Conservation (phyloP, 2,113 vertebrate genomes). For the Calypte anna region DNA sequence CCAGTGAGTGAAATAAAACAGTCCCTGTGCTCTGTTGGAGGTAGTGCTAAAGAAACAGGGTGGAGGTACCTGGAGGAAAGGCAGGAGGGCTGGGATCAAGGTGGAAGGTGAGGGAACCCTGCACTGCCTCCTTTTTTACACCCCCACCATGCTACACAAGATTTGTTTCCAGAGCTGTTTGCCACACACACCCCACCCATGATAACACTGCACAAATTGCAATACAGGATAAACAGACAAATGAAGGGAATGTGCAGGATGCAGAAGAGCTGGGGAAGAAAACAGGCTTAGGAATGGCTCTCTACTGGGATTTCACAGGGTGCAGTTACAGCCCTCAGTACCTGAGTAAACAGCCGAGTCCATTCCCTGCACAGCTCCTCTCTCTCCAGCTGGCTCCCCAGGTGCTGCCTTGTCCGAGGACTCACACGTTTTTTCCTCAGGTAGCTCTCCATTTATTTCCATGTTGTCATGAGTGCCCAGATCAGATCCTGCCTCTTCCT, state of each 20-base stretch:
- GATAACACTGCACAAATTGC: not conserved
- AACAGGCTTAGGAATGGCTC: not conserved
- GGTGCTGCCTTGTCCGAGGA: not conserved
- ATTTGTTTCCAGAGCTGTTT: not conserved
- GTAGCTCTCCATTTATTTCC: slow-evolving; percentile 24
- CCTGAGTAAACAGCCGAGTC: slow-evolving; percentile 57
- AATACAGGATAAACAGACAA: not conserved
- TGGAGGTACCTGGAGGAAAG: not conserved
- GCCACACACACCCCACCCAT: not conserved
- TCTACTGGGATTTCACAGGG: not conserved
- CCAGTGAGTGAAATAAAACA: not conserved
- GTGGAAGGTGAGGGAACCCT: not conserved
- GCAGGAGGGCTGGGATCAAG: not conserved
- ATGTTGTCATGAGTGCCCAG: not conserved
- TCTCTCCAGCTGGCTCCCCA: not conserved
- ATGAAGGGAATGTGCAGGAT: not conserved
- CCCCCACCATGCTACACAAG: rapidly evolving
- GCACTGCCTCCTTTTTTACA: not conserved
- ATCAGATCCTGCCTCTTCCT: not conserved
- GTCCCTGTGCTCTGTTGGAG: not conserved
- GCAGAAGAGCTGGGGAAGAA: not conserved
- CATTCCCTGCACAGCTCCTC: not conserved
- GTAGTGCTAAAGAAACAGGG: not conserved
- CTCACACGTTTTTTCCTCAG: not conserved
- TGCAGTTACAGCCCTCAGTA: not conserved